These are phyloP conservation scores for Cebus imitator DNA, from an alignment of 2,113 vertebrate species.

Conservation along the genomic window DNA sequence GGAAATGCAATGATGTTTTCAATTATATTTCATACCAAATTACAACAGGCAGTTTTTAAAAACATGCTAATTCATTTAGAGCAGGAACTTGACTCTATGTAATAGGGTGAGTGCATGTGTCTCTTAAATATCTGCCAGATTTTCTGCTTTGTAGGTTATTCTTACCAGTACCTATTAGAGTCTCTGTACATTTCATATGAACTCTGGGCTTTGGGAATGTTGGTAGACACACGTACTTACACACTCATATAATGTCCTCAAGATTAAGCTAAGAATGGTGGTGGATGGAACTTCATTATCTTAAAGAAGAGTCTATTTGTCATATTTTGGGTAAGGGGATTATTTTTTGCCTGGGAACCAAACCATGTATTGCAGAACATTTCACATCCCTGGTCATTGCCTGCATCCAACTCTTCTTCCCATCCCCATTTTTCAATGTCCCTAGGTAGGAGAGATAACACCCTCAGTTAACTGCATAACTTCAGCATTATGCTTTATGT, in stretches of 20 bases:
- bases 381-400: background rate
- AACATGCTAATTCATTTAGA: background rate
- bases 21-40: background rate
- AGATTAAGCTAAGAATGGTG: background rate
- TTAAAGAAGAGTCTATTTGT: background rate
- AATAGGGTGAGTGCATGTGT: background rate
- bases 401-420: background rate
- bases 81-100: background rate
- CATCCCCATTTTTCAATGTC: background rate
- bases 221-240: background rate
- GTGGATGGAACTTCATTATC: background rate
- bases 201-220: background rate
- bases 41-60: background rate
- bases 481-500: background rate
- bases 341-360: background rate
- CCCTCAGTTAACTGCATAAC: background rate
- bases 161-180: background rate
- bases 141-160: background rate
- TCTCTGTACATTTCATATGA: background rate
- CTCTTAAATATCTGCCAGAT: background rate
- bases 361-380: fast-evolving
- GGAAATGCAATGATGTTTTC: background rate
- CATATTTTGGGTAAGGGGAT: background rate
- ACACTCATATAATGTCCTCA: background rate
- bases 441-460: fast-evolving